Evolutionary conservation across 2,797 vertebrate genomes (phyloP).

Genomic region (Rhinichthys osculus): DNA sequence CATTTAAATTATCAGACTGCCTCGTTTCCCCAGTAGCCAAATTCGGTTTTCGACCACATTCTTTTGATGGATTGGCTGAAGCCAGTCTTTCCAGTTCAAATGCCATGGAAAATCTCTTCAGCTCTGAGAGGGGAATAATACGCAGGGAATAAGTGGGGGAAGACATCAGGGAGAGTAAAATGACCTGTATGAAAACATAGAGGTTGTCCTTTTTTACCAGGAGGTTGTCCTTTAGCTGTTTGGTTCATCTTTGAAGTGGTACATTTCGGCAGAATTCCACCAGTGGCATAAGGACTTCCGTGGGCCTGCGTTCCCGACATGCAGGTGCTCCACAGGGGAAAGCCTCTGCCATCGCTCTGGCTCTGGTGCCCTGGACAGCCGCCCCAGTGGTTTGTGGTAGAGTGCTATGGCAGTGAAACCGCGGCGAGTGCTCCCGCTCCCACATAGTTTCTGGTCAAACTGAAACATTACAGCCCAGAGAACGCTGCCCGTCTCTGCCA

Average conservation of each 20-base stretch:
- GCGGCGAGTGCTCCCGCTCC: slow-evolving; percentile 56
- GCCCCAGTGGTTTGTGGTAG: slow-evolving; percentile 63
- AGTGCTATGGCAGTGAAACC: slow-evolving; percentile 61
- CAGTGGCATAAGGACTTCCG: slow-evolving; percentile 44
- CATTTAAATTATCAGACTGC: slow-evolving; percentile 57
- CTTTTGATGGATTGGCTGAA: slow-evolving; percentile 61
- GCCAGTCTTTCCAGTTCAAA: slow-evolving; percentile 63
- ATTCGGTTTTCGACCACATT: slow-evolving; percentile 60
- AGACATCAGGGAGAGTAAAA: slow-evolving; percentile 30
- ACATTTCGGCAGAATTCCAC: slow-evolving; percentile 18
- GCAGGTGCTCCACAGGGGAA: slow-evolving; percentile 45
- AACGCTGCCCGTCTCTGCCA: slow-evolving; percentile 48
- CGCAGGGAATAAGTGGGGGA: slow-evolving; percentile 34
- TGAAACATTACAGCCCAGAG: slow-evolving; percentile 59
- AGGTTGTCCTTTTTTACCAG: slow-evolving; percentile 8
- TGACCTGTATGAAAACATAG: slow-evolving; percentile 26
- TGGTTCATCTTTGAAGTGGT: slow-evolving; percentile 22
- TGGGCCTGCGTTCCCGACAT: slow-evolving; percentile 20
- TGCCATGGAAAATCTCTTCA: slow-evolving; percentile 63
- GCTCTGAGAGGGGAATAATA: slow-evolving; percentile 46
- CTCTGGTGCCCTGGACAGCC: slow-evolving; percentile 54
- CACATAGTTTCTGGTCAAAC: slow-evolving; percentile 64
- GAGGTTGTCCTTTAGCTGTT: slow-evolving; percentile 1
- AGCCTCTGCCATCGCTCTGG: slow-evolving; percentile 53
- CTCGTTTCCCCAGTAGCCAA: slow-evolving; percentile 59